These are phyloP conservation scores for Ellobius talpinus DNA, from an alignment of 2,113 vertebrate genomes.

Conservation along the genomic window DNA sequence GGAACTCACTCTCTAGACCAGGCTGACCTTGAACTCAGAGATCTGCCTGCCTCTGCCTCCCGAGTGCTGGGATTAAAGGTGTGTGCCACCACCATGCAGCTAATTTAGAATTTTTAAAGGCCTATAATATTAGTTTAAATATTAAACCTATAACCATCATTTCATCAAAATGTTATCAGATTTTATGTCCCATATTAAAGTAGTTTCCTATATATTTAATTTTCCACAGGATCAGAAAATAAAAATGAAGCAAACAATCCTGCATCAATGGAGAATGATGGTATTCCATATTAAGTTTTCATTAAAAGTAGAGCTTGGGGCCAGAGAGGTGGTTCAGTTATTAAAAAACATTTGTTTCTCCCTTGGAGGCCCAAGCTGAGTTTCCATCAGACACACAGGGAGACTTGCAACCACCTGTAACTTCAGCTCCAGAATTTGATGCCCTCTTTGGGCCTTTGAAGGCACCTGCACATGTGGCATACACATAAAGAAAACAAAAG, in stretches of 20 bases:
- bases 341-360: not conserved
- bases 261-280: conserved; percentile 79
- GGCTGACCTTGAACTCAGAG: no score
- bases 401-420: not conserved
- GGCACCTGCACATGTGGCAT: not conserved
- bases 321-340: not conserved
- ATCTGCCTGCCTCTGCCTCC: no score
- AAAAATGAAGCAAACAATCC: conserved; percentile 82
- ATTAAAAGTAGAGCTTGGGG: conserved; percentile 69
- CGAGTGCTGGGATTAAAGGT: no score
- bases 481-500: not conserved
- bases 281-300: conserved; percentile 75
- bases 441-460: not conserved
- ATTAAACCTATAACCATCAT: conserved; percentile 81
- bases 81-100: no score
- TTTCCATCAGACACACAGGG: not conserved
- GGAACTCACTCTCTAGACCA: no score
- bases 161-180: conserved; percentile 82
- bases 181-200: conserved; percentile 76
- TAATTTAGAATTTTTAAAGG: conserved; percentile 70
- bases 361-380: not conserved
- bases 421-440: not conserved
- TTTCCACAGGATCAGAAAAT: conserved; percentile 76
- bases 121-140: conserved; percentile 75
- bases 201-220: conserved; percentile 77